Evolutionary conservation across 1,140 invertebrate genomes (phyloP).

Genomic region (Oreohelix idahoensis): DNA sequence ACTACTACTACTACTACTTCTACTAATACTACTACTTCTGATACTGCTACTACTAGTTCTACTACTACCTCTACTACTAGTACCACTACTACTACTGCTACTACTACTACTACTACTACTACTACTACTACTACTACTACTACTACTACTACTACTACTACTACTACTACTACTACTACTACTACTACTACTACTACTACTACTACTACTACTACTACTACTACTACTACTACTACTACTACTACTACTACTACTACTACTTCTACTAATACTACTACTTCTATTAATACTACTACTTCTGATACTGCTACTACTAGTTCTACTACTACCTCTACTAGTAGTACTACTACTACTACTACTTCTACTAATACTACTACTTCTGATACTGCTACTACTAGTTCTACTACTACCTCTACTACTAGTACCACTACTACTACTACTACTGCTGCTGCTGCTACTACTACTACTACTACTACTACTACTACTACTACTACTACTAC

Average conservation of each 20-base stretch:
- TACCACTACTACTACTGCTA: constrained; percentile 32
- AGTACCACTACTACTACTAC: no score
- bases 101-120: constrained; percentile 15
- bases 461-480: constrained; percentile 15
- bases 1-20: constrained; percentile 11
- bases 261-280: no score
- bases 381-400: background rate
- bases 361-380: no score
- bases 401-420: constrained; percentile 3
- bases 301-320: constrained; percentile 27
- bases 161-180: constrained; percentile 47
- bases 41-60: constrained; percentile 32
- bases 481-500: constrained; percentile 37
- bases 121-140: constrained; percentile 45
- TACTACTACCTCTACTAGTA: constrained; percentile 27
- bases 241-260: constrained; percentile 34
- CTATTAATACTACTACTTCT: no score
- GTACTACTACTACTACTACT: constrained; percentile 31
- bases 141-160: constrained; percentile 47
- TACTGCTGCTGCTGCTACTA: constrained; percentile 24
- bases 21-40: no score
- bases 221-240: constrained; percentile 26
- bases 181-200: constrained; percentile 48
- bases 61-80: constrained; percentile 32
- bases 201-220: constrained; percentile 48